These are phyloP conservation scores for Salvelinus fontinalis DNA, from an alignment of 2,113 vertebrate species.

Conservation along the genomic window DNA sequence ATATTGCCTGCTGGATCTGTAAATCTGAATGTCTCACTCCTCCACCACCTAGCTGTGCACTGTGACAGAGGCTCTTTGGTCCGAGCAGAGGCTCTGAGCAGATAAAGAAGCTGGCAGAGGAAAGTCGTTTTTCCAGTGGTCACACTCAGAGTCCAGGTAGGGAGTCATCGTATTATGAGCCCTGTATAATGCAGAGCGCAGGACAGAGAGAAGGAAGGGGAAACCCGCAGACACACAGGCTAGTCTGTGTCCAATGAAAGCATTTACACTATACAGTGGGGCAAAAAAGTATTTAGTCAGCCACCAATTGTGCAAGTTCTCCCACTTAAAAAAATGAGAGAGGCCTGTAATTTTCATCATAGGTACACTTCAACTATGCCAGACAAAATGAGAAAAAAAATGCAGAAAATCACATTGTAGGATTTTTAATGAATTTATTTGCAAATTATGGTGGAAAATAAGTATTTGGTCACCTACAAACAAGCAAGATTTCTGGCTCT, in stretches of 20 bases:
- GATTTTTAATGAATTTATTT: too few species aligned
- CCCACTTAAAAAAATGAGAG: too few species aligned
- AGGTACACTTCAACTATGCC: too few species aligned
- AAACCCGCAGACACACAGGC: background rate
- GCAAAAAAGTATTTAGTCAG: too few species aligned
- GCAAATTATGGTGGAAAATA: too few species aligned
- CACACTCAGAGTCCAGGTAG: slow-evolving; percentile 52
- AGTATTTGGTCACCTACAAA: too few species aligned
- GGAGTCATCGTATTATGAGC: slow-evolving; percentile 49
- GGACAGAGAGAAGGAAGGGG: background rate
- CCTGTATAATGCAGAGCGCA: slow-evolving; percentile 11
- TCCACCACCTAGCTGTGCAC: slow-evolving; percentile 37
- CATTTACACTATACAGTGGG: too few species aligned
- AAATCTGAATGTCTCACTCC: slow-evolving; percentile 53
- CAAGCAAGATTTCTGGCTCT: too few species aligned
- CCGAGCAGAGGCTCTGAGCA: slow-evolving; percentile 38
- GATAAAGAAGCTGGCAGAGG: slow-evolving; percentile 54
- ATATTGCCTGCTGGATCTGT: slow-evolving; percentile 52
- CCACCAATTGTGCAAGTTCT: too few species aligned
- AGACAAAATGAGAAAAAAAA: too few species aligned
- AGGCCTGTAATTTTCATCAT: too few species aligned
- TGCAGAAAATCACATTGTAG: too few species aligned
- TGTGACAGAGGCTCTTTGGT: slow-evolving; percentile 34
- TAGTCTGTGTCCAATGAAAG: slow-evolving; percentile 22
- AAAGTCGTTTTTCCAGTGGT: slow-evolving; percentile 67